Evolutionary conservation across 2,888 invertebrate genomes (phyloP), one percentile per base, ranked within the genome.

Genomic region (Serripes groenlandicus): DNA sequence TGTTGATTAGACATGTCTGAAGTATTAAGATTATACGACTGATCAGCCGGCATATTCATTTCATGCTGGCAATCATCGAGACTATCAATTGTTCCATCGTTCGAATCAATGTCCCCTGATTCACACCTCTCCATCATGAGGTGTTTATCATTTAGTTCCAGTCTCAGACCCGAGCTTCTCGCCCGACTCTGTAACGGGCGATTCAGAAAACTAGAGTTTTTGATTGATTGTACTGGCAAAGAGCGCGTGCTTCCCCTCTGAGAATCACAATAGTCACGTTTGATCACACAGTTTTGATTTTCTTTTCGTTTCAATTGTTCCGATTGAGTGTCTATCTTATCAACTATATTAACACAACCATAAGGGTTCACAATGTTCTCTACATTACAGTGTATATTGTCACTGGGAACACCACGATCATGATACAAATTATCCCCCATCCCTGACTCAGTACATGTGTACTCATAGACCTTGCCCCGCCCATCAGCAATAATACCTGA

Each of bases 281-380:
- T 26, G 21, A 64, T 54, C 30, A 75, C 23, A 9, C 11, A 49
- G 4, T 58, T 70, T 32, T 37, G 23, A 37, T 42, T 69, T 32
- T n/a, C 62, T 54, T 83, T 83, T 15, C 75, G 70, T n/a, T 66
- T 60, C 0, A 81, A 60, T 30, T 76, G 71, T 66, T 81, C 81
- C 15, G 83, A 83, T 42, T 75, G 75, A 15, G 82, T 81, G 30
- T 74, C 75, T 37, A 86, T 70, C 72, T 83, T 75, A 32, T 83
- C 81, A 4, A 88, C 82, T 62, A 89, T 85, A 69, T 89, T 81
- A 3, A 88, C 86, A 88, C 87, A 86, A 78, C 86, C 83, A 56
- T 89, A 89, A 18, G 89, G 89, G 70, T 78, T 86, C 21, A 85
- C 82, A 26, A 69, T 60, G 30, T 64, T 69, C 35, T 62, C 54